These are phyloP conservation scores for Cyclophora punctaria DNA, from an alignment of 2,888 invertebrate species.

Conservation along the genomic window DNA sequence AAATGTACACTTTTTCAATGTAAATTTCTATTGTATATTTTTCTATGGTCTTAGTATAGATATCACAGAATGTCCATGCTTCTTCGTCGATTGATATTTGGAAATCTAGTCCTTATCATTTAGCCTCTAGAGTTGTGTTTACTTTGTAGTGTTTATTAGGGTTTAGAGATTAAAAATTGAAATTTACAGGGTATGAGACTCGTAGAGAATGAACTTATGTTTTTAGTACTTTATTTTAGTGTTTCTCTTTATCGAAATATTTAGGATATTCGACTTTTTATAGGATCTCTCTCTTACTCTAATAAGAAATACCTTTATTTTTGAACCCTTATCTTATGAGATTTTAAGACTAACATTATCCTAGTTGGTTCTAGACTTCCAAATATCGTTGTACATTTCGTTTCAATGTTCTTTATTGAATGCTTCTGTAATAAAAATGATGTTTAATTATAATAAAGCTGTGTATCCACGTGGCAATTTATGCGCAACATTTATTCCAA, in stretches of 20 bases:
- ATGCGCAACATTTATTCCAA: too few relatives aligned
- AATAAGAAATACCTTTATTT: too few relatives aligned
- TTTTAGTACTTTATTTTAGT: constrained; percentile 1
- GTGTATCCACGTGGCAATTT: not conserved
- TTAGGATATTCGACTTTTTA: too few relatives aligned
- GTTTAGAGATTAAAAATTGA: not conserved
- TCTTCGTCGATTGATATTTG: constrained; percentile 12
- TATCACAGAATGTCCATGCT: constrained; percentile 8
- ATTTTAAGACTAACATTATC: too few relatives aligned
- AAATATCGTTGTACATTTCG: constrained; percentile 9
- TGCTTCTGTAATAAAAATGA: not conserved
- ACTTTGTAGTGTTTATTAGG: too few relatives aligned
- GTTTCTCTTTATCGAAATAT: constrained; percentile 1
- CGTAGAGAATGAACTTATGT: too few relatives aligned
- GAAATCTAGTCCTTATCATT: constrained; percentile 8
- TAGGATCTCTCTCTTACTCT: too few relatives aligned
- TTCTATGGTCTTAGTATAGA: constrained; percentile 40
- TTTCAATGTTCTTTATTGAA: constrained; percentile 1
- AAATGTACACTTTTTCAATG: constrained; percentile 51
- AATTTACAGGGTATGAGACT: constrained; percentile 9
- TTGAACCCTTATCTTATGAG: too few relatives aligned
- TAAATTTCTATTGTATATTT: constrained; percentile 42
- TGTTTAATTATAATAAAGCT: not conserved
- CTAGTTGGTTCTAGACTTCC: constrained; percentile 5
- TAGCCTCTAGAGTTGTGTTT: not conserved